phyloP scores from a whole-genome alignment of 2,888 invertebrate species.

The Oegoconia quadripuncta region DNA sequence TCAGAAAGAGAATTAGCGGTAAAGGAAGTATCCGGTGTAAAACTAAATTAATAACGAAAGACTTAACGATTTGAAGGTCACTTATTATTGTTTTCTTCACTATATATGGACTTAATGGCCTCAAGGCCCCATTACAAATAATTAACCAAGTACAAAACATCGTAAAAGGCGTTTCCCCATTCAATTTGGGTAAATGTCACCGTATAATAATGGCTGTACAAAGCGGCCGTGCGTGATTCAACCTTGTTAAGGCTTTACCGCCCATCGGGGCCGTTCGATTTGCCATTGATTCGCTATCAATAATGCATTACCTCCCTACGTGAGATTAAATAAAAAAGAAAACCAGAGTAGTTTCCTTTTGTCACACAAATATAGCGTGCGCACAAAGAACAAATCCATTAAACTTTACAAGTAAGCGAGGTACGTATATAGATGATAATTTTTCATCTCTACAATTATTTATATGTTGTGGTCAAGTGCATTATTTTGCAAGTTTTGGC shows the following conservation, averaged over 20 bases:
- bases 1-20: too few relatives aligned
- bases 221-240: constrained; percentile 16
- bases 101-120: background rate
- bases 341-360: background rate
- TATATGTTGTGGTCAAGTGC: too few relatives aligned
- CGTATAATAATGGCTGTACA: constrained; percentile 13
- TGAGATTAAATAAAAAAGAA: constrained; percentile 13
- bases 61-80: too few relatives aligned
- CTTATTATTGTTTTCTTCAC: background rate
- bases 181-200: constrained; percentile 17
- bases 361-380: too few relatives aligned
- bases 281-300: constrained; percentile 24
- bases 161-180: background rate
- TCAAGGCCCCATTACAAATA: background rate
- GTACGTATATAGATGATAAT: too few relatives aligned
- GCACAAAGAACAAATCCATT: too few relatives aligned
- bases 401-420: too few relatives aligned
- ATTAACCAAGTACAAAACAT: background rate
- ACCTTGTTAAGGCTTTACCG: constrained; percentile 13
- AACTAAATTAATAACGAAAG: too few relatives aligned
- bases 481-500: too few relatives aligned
- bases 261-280: constrained; percentile 12
- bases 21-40: too few relatives aligned
- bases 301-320: constrained; percentile 21
- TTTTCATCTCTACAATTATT: too few relatives aligned